Base-by-base conservation (phyloP, 2,797 vertebrate genomes). In the Hoplostethus mediterraneus region DNA sequence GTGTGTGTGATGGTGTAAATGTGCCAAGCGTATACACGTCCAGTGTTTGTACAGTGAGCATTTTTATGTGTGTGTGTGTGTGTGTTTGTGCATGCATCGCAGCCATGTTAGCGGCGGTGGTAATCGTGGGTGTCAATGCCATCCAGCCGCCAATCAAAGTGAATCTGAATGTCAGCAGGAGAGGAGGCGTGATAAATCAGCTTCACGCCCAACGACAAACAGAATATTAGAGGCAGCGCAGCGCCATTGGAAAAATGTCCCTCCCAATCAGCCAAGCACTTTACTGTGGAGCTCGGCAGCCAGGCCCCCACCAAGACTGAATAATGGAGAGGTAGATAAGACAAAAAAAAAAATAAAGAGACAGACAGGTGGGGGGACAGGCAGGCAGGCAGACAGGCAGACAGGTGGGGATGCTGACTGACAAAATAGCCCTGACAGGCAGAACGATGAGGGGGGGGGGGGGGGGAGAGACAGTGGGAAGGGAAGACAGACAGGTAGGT, bases 121-220 rank as follows among this genome's bases (percentile, higher is more conserved):
- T 25, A 45, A 77, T 11, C 57, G 72, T 71, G 80, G 82, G 79
- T 81, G 87, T 87, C 87, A 21, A 66, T 80, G 79, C 70, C 57
- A 54, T 84, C 69, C 78, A 58, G 77, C 80, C 49, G 90, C 91
- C 93, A 93, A 92, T 95, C 93, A 94, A 87, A 90, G 87, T 79
- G 83, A 91, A 93, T 89, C 90, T 88, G 90, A 90, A 90, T 91
- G 93, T 93, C 93, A 92, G 91, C 85, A 40, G 76, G 69, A 85
- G 85, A 90, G 86, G 84, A 89, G 86, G 87, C 80, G 82, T 90
- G 93, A 95, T 94, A 92, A 94, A 95, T 94, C 93, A 93, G 87
- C 82, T 71, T 72, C 84, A 64, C 79, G 76, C 82, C 83, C 82
- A 62, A 94, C 73, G 91, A 94, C 92, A 95, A 94, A 95, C 92